A percentile compares a stretch with the other conserved stretches of the same genome.
phyloP scores from a whole-genome alignment of 2,113 vertebrate species.

The Megaptera novaeangliae region DNA sequence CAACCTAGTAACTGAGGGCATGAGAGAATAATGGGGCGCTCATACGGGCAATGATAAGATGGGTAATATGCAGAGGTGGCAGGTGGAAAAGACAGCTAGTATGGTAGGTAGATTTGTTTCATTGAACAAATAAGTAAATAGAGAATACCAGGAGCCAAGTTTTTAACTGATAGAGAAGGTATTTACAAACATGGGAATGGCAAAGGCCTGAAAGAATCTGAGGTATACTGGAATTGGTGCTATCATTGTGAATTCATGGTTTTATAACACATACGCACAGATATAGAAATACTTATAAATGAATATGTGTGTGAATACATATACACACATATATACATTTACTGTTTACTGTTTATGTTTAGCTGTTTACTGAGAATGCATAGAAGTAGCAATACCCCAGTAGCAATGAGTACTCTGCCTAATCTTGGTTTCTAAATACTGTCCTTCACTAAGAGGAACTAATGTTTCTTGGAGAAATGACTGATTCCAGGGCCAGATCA shows the following conservation, averaged over 20 bases:
- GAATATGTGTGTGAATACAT: not conserved
- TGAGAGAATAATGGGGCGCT: not conserved
- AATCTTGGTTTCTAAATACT: conserved; percentile 1
- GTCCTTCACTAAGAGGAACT: not conserved
- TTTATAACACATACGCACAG: not conserved
- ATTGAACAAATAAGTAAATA: not conserved
- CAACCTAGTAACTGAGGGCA: not conserved
- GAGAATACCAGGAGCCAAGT: not conserved
- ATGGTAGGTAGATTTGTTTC: not conserved
- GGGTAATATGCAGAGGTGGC: not conserved
- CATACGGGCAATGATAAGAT: not conserved
- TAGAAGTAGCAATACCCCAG: not conserved
- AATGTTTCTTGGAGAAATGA: not conserved
- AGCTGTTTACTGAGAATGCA: not conserved
- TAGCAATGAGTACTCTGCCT: not conserved
- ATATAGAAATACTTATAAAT: not conserved
- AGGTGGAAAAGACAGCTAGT: not conserved
- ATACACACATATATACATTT: not conserved
- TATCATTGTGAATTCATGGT: not conserved
- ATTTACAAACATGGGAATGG: not conserved
- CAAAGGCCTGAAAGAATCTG: not conserved
- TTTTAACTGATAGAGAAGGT: not conserved
- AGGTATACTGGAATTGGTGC: not conserved
- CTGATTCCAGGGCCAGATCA: not conserved
- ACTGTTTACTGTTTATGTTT: not conserved